These are phyloP conservation scores for Scatophagus argus DNA, from an alignment of 2,113 vertebrate species.

Conservation along the genomic window DNA sequence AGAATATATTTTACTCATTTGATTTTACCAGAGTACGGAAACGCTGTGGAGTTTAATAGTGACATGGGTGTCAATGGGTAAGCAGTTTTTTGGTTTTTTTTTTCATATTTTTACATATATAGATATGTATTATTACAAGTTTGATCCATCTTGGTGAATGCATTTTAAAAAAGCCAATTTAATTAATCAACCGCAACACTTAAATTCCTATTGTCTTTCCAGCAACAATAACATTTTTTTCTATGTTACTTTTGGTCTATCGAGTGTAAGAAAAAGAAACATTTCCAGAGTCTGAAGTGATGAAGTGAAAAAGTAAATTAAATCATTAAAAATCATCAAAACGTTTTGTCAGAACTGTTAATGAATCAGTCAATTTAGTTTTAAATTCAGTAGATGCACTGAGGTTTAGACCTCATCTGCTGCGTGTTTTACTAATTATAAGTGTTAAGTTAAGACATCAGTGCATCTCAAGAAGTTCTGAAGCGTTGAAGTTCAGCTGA, in stretches of 20 bases:
- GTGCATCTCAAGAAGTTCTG: neutral
- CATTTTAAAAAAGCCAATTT: neutral
- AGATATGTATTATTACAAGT: too few relatives aligned
- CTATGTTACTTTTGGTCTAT: neutral
- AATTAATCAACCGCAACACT: neutral
- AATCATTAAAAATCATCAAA: neutral
- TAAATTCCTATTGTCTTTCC: neutral
- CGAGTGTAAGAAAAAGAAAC: neutral
- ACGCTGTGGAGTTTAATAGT: too few relatives aligned
- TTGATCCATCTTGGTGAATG: neutral
- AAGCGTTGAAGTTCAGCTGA: neutral
- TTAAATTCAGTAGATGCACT: neutral
- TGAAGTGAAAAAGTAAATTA: too few relatives aligned
- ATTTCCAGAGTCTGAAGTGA: neutral
- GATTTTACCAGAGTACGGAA: neutral
- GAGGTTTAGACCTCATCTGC: neutral
- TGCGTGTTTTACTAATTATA: neutral
- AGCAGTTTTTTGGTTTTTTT: too few relatives aligned
- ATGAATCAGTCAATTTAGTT: neutral
- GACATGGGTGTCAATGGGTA: neutral
- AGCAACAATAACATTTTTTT: neutral
- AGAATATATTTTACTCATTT: neutral
- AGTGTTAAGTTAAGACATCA: neutral
- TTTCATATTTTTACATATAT: too few relatives aligned
- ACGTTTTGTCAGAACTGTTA: neutral